phyloP scores from a whole-genome alignment of 2,888 invertebrate genomes.

The Polyommatus icarus region DNA sequence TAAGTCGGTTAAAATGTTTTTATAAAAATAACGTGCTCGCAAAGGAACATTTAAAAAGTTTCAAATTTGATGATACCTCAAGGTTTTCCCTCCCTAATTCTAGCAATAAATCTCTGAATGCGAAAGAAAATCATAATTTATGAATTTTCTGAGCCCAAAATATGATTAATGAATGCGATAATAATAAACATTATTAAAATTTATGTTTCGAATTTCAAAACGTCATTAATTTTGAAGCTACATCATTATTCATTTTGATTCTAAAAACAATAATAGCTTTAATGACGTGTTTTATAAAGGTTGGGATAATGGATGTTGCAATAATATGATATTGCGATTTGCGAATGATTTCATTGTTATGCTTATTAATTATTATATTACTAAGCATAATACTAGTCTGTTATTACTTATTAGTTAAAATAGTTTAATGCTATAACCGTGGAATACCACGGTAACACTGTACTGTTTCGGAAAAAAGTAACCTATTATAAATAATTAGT shows the following conservation, averaged over 20 bases:
- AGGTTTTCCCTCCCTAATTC: constrained; percentile 9
- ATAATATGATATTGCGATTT: neutral
- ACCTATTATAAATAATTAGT: too few relatives aligned
- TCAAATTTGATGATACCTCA: neutral
- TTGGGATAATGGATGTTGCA: neutral
- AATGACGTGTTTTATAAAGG: constrained; percentile 3
- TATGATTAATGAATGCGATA: constrained; percentile 25
- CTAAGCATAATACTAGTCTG: neutral
- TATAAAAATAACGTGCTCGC: neutral
- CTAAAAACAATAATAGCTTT: constrained; percentile 6
- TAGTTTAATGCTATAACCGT: neutral
- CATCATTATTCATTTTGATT: neutral
- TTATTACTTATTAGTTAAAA: neutral
- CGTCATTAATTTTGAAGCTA: constrained; percentile 24
- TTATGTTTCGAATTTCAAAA: constrained; percentile 29
- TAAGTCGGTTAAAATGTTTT: neutral
- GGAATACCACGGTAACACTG: too few relatives aligned
- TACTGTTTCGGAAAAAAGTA: too few relatives aligned
- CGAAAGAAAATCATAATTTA: constrained; percentile 24
- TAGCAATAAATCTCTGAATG: constrained; percentile 8
- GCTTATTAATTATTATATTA: neutral
- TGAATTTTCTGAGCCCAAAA: constrained; percentile 26
- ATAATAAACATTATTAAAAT: constrained; percentile 29
- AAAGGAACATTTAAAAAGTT: constrained; percentile 4
- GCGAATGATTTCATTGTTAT: neutral